Base-by-base conservation (phyloP, 2,888 invertebrate species). In the Panzeria rudis region DNA sequence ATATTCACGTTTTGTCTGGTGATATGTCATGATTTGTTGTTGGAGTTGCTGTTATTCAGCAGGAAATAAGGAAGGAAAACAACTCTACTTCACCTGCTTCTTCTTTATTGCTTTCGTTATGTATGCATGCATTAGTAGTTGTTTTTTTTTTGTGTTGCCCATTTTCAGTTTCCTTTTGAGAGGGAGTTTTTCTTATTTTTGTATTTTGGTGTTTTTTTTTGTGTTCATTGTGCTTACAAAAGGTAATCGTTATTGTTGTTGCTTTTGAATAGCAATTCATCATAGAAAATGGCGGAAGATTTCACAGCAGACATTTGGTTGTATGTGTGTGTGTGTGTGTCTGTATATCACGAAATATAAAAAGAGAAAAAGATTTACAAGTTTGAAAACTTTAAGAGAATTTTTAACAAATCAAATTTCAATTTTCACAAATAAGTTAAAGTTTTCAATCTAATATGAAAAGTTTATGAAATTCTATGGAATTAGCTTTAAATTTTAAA, bases 201-300 rank as follows among this genome's bases (percentile, higher is more conserved):
- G 11, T 77, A 73, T 29, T 25, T 69, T 17, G 8, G 7, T 64
- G 3, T 38, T 38, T 3, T 13, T 38, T 3, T 13, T 11, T 38
- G 9, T 38, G 3, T 38, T 38, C 13, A 3, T 50, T 66, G 50
- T 62, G 73, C 59, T 66, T 80, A 50, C 66, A 78, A 80, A 79
- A 73, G 50, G 80, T 66, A 66, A 80, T 56, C 47, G 56, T 62
- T 81, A 56, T 69, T 83, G 69, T 76, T 66, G 73, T 69, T 72
- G 59, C 41, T 83, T 56, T 78, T 61, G 72, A 79, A 79, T 62
- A 89, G 90, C 90, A 91, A 91, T 91, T 91, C 91, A 91, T 91
- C 91, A 91, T 90, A 90, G 91, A 91, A 91, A 91, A 91, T 91
- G 91, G 91, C 91, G 91, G 89, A 88, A 89, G 85, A 80, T 83